A percentile compares a stretch with the other conserved stretches of the same genome.
phyloP scores from a whole-genome alignment of 2,113 vertebrate genomes.

The Apodemus sylvaticus region DNA sequence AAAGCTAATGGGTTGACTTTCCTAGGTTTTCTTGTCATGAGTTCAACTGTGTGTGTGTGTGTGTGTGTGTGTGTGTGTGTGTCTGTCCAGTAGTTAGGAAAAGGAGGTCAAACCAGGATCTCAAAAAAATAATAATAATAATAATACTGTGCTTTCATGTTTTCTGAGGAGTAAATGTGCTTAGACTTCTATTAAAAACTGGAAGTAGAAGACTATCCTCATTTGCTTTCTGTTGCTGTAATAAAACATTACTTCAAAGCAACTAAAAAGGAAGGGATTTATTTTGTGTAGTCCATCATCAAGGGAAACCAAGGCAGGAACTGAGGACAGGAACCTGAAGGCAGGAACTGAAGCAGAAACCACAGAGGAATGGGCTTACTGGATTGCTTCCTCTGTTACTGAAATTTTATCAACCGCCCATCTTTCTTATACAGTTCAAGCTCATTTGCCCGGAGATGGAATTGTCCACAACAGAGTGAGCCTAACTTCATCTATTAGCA shows the following conservation, averaged over 20 bases:
- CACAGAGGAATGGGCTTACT: neutral
- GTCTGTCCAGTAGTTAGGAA: neutral
- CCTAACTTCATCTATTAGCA: neutral
- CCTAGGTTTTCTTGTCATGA: conserved; percentile 44
- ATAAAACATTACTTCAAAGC: neutral
- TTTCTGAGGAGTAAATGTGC: neutral
- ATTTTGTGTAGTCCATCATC: neutral
- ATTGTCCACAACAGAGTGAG: neutral
- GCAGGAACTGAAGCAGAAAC: neutral
- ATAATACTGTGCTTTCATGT: neutral
- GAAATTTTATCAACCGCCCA: neutral
- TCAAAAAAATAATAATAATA: neutral
- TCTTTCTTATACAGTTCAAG: neutral
- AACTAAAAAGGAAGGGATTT: neutral
- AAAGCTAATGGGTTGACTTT: neutral
- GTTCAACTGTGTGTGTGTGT: neutral
- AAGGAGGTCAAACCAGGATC: conserved; percentile 12
- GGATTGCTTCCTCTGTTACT: neutral
- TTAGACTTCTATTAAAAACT: neutral
- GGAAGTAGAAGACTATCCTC: neutral
- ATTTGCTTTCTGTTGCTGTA: neutral
- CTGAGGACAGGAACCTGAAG: neutral
- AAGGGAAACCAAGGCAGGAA: neutral
- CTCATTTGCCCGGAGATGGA: neutral
- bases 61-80: neutral